Conservation (phyloP, 2,888 invertebrate species). For the Melolontha melolontha region DNA sequence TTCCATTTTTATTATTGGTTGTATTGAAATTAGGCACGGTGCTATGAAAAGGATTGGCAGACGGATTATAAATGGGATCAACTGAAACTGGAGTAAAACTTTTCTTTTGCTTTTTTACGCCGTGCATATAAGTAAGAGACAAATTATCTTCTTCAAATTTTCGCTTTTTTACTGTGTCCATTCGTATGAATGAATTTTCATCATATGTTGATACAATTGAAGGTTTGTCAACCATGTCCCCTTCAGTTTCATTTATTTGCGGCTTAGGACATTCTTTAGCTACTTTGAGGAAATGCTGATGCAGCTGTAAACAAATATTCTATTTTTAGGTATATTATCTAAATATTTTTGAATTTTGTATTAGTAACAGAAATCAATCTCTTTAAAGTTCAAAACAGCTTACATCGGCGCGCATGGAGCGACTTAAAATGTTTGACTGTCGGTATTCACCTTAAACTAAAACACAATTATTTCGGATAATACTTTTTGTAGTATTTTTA, state of each 20-base stretch:
- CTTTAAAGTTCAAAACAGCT: too few species aligned
- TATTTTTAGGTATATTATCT: slow-evolving; percentile 28
- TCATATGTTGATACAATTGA: not conserved
- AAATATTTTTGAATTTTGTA: too few species aligned
- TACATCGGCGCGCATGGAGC: too few species aligned
- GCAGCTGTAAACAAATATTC: slow-evolving; percentile 50
- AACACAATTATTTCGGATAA: too few species aligned
- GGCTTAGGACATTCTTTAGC: slow-evolving; percentile 46
- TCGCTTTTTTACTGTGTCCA: slow-evolving; percentile 57
- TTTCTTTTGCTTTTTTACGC: slow-evolving; percentile 3
- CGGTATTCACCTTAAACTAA: too few species aligned
- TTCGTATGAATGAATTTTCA: slow-evolving; percentile 34
- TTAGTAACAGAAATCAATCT: too few species aligned
- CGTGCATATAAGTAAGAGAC: slow-evolving; percentile 27
- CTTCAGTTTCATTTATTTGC: not conserved
- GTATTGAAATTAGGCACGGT: slow-evolving; percentile 43
- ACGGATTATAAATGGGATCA: slow-evolving; percentile 23
- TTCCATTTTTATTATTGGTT: slow-evolving; percentile 41
- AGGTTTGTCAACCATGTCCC: too few species aligned
- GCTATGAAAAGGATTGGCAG: slow-evolving; percentile 46
- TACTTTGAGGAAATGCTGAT: slow-evolving; percentile 58
- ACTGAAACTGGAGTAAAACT: not conserved
- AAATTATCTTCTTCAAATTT: slow-evolving; percentile 51
- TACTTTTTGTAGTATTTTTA: too few species aligned
- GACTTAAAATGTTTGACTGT: too few species aligned